Evolutionary conservation across 2,113 vertebrate species (phyloP).

Genomic region (Coracopsis vasa): DNA sequence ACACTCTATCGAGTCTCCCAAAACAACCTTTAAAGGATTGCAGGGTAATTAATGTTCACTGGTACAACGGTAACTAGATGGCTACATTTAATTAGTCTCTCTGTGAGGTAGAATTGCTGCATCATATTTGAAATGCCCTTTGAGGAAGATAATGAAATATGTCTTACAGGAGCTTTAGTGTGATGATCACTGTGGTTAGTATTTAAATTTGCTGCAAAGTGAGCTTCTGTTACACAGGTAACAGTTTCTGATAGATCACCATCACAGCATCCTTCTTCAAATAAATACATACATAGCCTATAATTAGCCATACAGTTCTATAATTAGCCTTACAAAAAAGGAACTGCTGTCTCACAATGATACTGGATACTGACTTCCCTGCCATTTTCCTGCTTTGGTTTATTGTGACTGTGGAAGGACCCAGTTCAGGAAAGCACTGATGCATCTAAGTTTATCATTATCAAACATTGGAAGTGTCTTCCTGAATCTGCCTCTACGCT

Average conservation of each 20-base stretch:
- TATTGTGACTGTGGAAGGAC: background rate
- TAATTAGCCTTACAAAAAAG: background rate
- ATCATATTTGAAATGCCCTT: slow-evolving; percentile 2
- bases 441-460: background rate
- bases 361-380: background rate
- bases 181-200: background rate
- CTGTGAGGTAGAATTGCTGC: background rate
- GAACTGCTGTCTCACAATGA: background rate
- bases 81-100: slow-evolving; percentile 7
- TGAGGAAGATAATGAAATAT: slow-evolving; percentile 7
- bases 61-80: background rate
- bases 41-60: slow-evolving; percentile 13
- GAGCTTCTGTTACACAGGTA: background rate
- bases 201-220: background rate
- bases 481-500: background rate
- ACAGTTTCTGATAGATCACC: background rate
- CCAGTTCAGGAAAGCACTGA: background rate
- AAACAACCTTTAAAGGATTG: slow-evolving; percentile 13
- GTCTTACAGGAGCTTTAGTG: background rate
- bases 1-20: background rate
- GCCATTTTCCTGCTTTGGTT: background rate
- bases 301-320: background rate
- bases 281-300: background rate
- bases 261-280: background rate
- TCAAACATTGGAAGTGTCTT: background rate